Conservation (phyloP, 2,888 invertebrate species). For the Stegana nigrithorax region DNA sequence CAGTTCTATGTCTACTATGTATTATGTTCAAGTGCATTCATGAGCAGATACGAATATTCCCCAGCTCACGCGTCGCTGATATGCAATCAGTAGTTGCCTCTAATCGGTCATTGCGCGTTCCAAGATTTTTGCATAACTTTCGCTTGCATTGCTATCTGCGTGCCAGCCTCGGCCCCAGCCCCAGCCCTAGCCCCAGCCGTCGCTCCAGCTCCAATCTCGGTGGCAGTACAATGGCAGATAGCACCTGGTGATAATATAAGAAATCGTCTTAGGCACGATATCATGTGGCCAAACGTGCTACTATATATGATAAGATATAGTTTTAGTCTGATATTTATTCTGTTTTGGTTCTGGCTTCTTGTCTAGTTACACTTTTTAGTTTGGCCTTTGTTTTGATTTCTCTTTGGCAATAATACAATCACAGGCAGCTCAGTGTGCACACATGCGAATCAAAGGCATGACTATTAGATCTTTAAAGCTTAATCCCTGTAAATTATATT, state of each 20-base stretch:
- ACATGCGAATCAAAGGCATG: too few relatives aligned
- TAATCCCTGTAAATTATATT: too few relatives aligned
- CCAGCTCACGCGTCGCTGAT: too few relatives aligned
- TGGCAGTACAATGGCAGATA: constrained; percentile 28
- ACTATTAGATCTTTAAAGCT: too few relatives aligned
- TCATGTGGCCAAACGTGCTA: constrained; percentile 33
- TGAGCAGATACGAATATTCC: too few relatives aligned
- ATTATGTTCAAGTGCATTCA: too few relatives aligned
- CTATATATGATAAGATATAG: constrained; percentile 54
- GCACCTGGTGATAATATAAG: constrained; percentile 24
- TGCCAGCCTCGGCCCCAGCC: too few relatives aligned
- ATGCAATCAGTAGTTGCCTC: constrained; percentile 16
- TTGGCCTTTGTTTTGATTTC: neutral
- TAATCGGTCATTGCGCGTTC: constrained; percentile 43
- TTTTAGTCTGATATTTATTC: constrained; percentile 23
- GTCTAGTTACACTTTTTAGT: neutral
- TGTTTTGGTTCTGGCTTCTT: constrained; percentile 28
- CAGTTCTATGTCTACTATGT: too few relatives aligned
- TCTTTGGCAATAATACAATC: neutral
- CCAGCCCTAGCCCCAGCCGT: too few relatives aligned
- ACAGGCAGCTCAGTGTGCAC: neutral
- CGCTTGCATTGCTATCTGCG: constrained; percentile 7
- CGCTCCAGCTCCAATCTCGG: too few relatives aligned
- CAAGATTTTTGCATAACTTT: constrained; percentile 33
- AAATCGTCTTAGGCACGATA: constrained; percentile 48